Conservation (phyloP, 2,888 invertebrate species). For the Drosophila antonietae region DNA sequence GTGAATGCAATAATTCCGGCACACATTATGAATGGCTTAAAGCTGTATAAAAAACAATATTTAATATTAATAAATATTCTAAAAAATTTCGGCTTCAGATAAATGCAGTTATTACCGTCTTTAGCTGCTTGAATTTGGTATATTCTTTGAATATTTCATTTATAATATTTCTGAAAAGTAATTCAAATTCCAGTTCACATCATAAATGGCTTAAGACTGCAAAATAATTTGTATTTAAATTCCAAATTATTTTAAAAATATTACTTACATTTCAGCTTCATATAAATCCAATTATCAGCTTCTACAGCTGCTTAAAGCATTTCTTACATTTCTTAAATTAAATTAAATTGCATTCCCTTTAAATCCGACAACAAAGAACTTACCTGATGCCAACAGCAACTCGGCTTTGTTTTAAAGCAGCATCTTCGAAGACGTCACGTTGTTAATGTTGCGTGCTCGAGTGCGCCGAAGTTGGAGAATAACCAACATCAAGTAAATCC, state of each 20-base stretch:
- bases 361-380: not conserved
- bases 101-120: no score
- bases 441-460: constrained; percentile 2
- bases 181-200: not conserved
- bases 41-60: no score
- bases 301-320: not conserved
- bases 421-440: not conserved
- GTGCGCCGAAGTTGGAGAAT: constrained; percentile 5
- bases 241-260: not conserved
- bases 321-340: not conserved
- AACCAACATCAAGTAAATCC: constrained; percentile 29
- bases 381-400: not conserved
- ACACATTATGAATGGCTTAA: not conserved
- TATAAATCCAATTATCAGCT: not conserved
- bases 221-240: not conserved
- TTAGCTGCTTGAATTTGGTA: no score
- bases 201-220: not conserved
- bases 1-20: not conserved
- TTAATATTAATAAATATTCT: no score
- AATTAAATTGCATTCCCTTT: not conserved
- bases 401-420: not conserved
- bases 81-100: no score
- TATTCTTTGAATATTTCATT: no score
- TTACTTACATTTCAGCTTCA: not conserved
- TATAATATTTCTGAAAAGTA: no score